These are phyloP conservation scores for Acholoe squamosa DNA, from an alignment of 2,888 invertebrate species.

Conservation along the genomic window DNA sequence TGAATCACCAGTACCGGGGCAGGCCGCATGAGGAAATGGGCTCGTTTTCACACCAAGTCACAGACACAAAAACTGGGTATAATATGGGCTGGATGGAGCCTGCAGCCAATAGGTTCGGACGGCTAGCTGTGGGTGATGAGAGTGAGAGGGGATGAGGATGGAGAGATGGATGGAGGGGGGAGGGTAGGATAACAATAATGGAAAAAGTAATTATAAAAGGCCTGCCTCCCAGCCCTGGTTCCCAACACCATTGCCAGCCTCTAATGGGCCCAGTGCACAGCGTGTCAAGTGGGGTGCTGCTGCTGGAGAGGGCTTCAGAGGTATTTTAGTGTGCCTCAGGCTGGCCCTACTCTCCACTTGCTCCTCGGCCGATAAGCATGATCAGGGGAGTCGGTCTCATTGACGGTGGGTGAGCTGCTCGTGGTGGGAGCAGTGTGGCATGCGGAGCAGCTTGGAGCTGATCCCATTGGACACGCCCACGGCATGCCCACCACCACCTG, in stretches of 20 bases:
- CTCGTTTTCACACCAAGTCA: background rate
- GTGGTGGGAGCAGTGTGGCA: background rate
- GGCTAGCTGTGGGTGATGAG: background rate
- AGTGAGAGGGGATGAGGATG: background rate
- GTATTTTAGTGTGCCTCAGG: background rate
- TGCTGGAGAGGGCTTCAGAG: background rate
- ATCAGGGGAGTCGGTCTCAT: background rate
- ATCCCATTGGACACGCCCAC: background rate
- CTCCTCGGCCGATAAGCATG: constrained; percentile 9
- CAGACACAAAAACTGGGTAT: no score
- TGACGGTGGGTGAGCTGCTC: constrained; percentile 14
- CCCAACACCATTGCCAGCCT: background rate
- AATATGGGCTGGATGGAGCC: no score
- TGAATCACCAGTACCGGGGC: background rate
- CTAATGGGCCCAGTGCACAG: background rate
- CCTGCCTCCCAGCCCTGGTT: background rate
- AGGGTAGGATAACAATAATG: constrained; percentile 25
- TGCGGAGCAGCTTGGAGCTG: background rate
- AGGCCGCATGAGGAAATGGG: background rate
- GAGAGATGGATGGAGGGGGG: background rate
- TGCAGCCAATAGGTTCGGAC: no score
- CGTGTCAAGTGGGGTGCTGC: background rate
- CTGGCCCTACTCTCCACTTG: background rate
- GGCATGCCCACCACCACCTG: no score
- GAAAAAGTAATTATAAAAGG: constrained; percentile 1